Conservation (phyloP, 2,113 vertebrate genomes). For the Anhinga rufa region DNA sequence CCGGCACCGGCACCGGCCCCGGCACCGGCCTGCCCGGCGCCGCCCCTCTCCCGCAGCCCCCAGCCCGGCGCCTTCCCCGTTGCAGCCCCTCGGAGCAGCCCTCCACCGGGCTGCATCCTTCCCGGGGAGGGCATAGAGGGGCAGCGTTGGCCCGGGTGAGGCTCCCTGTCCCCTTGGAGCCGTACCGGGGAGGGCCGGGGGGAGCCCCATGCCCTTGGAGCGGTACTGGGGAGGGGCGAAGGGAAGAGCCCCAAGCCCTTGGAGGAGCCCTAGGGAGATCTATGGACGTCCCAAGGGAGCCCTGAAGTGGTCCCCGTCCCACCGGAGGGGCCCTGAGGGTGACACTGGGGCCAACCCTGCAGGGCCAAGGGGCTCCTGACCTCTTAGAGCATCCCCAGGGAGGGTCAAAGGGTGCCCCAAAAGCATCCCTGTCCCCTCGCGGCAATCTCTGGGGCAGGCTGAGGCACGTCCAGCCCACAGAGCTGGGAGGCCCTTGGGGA, state of each 20-base stretch:
- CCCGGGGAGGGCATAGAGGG: too few species aligned
- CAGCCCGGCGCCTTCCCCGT: too few species aligned
- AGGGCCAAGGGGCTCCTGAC: neutral
- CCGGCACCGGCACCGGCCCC: neutral
- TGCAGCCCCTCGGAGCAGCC: neutral
- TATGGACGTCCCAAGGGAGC: neutral
- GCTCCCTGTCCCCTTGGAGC: neutral
- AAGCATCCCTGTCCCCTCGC: neutral
- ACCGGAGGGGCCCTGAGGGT: neutral
- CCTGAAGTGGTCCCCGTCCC: neutral
- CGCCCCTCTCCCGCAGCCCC: neutral
- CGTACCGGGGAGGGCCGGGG: too few species aligned
- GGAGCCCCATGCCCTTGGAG: neutral
- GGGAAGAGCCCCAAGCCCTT: neutral
- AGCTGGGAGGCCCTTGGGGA: neutral
- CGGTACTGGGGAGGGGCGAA: too few species aligned
- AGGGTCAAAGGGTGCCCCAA: neutral
- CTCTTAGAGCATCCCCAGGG: neutral
- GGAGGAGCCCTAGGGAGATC: neutral
- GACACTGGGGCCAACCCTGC: neutral
- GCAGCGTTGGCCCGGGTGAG: too few species aligned
- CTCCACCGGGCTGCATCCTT: accelerated
- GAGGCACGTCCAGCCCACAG: too few species aligned
- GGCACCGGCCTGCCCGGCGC: too few species aligned
- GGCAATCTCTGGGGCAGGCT: neutral